A percentile compares a stretch with the other conserved stretches of the same genome.
Conservation (phyloP, 2,888 invertebrate genomes). For the Patella caerulea region DNA sequence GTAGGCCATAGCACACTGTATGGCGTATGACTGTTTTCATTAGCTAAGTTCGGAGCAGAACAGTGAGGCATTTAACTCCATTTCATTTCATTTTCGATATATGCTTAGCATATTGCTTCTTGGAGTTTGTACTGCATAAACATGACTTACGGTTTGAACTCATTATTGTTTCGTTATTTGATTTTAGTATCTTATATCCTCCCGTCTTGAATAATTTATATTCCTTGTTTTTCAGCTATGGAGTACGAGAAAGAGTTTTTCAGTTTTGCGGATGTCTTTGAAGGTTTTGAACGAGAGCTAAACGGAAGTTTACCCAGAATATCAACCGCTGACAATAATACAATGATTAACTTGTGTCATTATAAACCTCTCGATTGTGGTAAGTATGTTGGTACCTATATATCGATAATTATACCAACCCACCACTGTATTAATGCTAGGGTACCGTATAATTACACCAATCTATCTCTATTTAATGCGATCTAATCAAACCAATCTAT, state of each 20-base stretch:
- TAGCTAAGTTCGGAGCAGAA: no score
- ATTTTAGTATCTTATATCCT: neutral
- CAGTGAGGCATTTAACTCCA: no score
- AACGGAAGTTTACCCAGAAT: slow-evolving; percentile 42
- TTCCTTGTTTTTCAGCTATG: slow-evolving; percentile 40
- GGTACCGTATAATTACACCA: neutral
- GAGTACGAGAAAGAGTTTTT: slow-evolving; percentile 34
- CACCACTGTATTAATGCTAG: no score
- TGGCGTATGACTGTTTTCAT: no score
- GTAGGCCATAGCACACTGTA: no score
- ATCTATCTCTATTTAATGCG: neutral
- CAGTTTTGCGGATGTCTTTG: slow-evolving; percentile 42
- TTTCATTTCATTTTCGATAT: no score
- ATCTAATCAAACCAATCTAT: neutral
- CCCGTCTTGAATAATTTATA: neutral
- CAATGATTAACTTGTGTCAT: slow-evolving; percentile 42
- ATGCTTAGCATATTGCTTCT: no score
- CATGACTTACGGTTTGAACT: neutral
- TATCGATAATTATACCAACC: neutral
- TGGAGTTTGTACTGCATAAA: neutral
- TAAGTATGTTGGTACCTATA: slow-evolving; percentile 30
- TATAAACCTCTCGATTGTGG: slow-evolving; percentile 48
- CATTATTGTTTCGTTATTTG: neutral
- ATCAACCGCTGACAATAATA: slow-evolving; percentile 36
- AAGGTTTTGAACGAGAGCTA: slow-evolving; percentile 21